Evolutionary conservation across 1,140 invertebrate genomes (phyloP).

Genomic region (Drosophila ananassae): DNA sequence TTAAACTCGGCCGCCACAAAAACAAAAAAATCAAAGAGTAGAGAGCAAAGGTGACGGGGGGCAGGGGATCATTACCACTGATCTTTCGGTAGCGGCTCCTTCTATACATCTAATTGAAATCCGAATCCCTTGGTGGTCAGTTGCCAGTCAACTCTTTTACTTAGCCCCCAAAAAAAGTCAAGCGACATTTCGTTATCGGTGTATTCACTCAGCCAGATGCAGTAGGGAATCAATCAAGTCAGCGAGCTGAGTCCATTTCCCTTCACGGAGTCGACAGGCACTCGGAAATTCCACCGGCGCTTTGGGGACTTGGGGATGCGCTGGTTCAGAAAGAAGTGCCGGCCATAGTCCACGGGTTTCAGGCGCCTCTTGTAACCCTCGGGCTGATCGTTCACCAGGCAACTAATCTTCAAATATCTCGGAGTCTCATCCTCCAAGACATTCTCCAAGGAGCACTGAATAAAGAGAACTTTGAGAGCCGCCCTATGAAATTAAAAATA

Average conservation of each 20-base stretch:
- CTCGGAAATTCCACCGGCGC: slow-evolving; percentile 24
- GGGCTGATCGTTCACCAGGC: slow-evolving; percentile 7
- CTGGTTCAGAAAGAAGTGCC: slow-evolving; percentile 9
- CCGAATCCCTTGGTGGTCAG: slow-evolving; percentile 54
- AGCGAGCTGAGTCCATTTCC: slow-evolving; percentile 23
- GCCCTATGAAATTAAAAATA: neutral
- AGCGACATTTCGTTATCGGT: slow-evolving; percentile 62
- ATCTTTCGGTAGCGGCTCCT: slow-evolving; percentile 54
- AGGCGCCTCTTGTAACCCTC: slow-evolving; percentile 5
- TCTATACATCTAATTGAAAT: slow-evolving; percentile 69
- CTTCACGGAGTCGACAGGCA: slow-evolving; percentile 21
- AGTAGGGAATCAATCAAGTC: slow-evolving; percentile 43
- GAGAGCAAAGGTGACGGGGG: slow-evolving; percentile 11
- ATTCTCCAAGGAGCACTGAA: slow-evolving; percentile 10
- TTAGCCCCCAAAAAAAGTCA: neutral
- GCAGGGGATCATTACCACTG: slow-evolving; percentile 26
- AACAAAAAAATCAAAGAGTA: slow-evolving; percentile 1
- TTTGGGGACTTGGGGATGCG: neutral
- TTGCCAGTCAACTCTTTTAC: slow-evolving; percentile 7
- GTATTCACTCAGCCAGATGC: neutral
- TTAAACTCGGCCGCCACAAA: slow-evolving; percentile 54
- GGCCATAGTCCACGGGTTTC: slow-evolving; percentile 1
- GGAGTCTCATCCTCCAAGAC: neutral
- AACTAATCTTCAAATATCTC: slow-evolving; percentile 7
- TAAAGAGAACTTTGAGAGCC: neutral